Evolutionary conservation across 2,888 invertebrate species (phyloP), one percentile per base, ranked within the genome.

Genomic region (Zygothrica quintamaculata): DNA sequence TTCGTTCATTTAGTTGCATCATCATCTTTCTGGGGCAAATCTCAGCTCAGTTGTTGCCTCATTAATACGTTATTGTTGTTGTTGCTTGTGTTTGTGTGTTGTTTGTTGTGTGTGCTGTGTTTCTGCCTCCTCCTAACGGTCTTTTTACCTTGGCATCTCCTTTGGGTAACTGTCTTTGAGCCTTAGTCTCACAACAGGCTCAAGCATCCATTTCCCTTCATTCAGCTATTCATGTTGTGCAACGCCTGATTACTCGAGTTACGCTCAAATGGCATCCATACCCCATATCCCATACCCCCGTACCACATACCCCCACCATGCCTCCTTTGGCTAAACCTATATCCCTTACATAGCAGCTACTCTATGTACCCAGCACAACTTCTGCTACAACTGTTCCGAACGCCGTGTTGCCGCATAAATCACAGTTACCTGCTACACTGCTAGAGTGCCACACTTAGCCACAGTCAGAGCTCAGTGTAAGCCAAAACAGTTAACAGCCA

Each of bases 21-120:
- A 13, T 47, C 15, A 9, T 18, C 18, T 34, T 40, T 37, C 44
- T 52, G 39, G 33, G 33, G 47, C 55, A 37, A 58, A 51, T 67
- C 55, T 59, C 57, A 36, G 72, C 72, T 29, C 65, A 46, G 69
- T 68, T 75, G 68, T 57, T 40, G 61, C 53, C 65, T 85, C 82
- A 81, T 80, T 80, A 80, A 84, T 81, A 77, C 71, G 65, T 65
- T 57, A 66, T 77, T 80, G 77, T 73, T 67, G 55, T 51, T 37
- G 37, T 46, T 65, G 43, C 39, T n/a, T n/a, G n/a, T n/a, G n/a
- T n/a, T n/a, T n/a, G n/a, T n/a, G n/a, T n/a, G n/a, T n/a, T n/a
- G n/a, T n/a, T n/a, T n/a, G n/a, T n/a, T n/a, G n/a, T n/a, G n/a
- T n/a, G n/a, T n/a, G n/a, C n/a, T n/a, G n/a, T n/a, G n/a, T n/a